Evolutionary conservation across 2,113 vertebrate species (phyloP), one percentile per base, ranked within the genome.

Genomic region (Eptatretus burgeri): DNA sequence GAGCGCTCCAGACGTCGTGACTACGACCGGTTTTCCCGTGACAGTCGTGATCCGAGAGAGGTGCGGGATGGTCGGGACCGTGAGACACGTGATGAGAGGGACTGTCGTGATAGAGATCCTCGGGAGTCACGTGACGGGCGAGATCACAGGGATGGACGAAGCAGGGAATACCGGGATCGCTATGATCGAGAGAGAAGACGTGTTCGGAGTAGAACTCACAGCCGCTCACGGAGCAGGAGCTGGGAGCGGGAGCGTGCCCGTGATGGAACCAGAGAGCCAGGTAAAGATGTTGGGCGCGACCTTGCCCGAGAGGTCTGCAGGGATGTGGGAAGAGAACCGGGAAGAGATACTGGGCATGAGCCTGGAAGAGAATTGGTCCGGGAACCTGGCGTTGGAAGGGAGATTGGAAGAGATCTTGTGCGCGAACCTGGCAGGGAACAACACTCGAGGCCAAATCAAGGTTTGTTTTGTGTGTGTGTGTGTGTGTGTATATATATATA

Each of bases 1-100:
- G 89, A 96, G 65, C 89, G 93, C 53, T 79, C 82, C 69, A 80
- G 91, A 8, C 94, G 93, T 72, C 78, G 93, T 67, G 93, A 98
- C 52, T 94, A 93, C 67, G 89, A 96, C 53, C 78, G 88, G 65
- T 81, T 79, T 66, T 81, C 76, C 13, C 83, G 81, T 41, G 27
- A 41, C 7, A 17, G n/a, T 20, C 56, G 56, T 12, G 56, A 60
- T 12, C n/a, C n/a, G 1, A n/a, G 56, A n/a, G 56, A 60, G 10
- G 56, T n/a, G 56, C 56, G 56, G n/a, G 56, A 60, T 20, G 56
- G 56, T 9, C 9, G 56, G 56, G 27, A 41, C 7, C 27, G 27
- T 41, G 56, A 60, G 56, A 10, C 56, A 20, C 56, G 56, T 20
- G 56, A 60, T 20, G 56, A 20, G 56, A n/a, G 56, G 56, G 56